Conservation (phyloP, 2,888 invertebrate genomes). For the Colostygia pectinataria region DNA sequence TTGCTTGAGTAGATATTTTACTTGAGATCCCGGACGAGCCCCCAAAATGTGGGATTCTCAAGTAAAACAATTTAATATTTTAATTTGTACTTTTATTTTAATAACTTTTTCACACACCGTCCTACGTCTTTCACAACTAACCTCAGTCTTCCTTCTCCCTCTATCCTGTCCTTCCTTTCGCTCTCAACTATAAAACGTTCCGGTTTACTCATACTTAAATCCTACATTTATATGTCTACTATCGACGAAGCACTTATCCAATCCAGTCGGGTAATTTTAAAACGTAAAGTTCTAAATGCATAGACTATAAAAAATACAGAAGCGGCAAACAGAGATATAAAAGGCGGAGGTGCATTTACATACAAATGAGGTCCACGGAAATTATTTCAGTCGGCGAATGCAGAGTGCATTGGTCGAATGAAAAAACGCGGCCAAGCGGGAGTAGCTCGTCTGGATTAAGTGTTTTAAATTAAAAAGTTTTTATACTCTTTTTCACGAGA, state of each 20-base stretch:
- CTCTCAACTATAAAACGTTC: too few relatives aligned
- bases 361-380: conserved; percentile 70
- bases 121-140: too few relatives aligned
- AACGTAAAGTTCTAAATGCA: conserved; percentile 41
- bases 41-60: too few relatives aligned
- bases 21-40: too few relatives aligned
- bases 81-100: too few relatives aligned
- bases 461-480: conserved; percentile 12
- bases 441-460: conserved; percentile 14
- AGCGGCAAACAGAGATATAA: conserved; percentile 72
- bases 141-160: too few relatives aligned
- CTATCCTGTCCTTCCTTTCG: too few relatives aligned
- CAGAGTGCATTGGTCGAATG: conserved; percentile 46
- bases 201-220: too few relatives aligned
- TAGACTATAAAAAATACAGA: conserved; percentile 57
- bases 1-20: too few relatives aligned
- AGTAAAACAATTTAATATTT: too few relatives aligned
- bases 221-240: neutral
- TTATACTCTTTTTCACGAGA: neutral
- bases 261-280: conserved; percentile 28
- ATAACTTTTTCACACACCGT: too few relatives aligned
- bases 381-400: conserved; percentile 56
- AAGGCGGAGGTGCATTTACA: conserved; percentile 66
- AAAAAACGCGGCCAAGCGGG: conserved; percentile 41
- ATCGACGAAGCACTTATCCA: conserved; percentile 10